Conservation (phyloP, 2,113 vertebrate species). For the Saimiri boliviensis region DNA sequence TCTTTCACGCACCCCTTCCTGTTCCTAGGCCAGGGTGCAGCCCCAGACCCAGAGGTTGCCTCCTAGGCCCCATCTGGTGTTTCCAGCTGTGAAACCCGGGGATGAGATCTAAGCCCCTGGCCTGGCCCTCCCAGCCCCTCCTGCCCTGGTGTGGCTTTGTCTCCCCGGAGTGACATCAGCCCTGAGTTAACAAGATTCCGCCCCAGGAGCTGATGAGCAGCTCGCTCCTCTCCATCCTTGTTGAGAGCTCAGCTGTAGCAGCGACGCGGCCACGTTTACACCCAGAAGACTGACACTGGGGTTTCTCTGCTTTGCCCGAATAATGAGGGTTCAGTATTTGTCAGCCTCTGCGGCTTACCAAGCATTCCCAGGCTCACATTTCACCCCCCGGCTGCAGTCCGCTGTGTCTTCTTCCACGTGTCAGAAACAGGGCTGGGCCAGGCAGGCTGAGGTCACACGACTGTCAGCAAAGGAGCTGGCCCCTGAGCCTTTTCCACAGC, state of each 20-base stretch:
- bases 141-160: background rate
- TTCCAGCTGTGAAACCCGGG: fast-evolving
- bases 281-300: background rate
- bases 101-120: fast-evolving
- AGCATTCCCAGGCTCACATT: fast-evolving
- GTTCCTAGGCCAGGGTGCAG: fast-evolving
- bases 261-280: fast-evolving
- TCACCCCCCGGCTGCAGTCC: fast-evolving
- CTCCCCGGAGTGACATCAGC: fast-evolving
- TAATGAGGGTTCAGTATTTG: background rate
- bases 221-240: fast-evolving
- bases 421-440: background rate
- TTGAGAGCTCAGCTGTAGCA: fast-evolving
- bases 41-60: too few species aligned
- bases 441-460: background rate
- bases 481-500: background rate
- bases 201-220: fast-evolving
- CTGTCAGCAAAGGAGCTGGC: background rate
- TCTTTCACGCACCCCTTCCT: fast-evolving
- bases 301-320: fast-evolving
- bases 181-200: background rate
- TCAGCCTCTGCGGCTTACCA: fast-evolving
- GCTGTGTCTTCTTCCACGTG: background rate
- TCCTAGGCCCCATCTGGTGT: fast-evolving
- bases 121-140: fast-evolving